phyloP scores from a whole-genome alignment of 2,113 vertebrate genomes.

The Forbesichthys agassizii region DNA sequence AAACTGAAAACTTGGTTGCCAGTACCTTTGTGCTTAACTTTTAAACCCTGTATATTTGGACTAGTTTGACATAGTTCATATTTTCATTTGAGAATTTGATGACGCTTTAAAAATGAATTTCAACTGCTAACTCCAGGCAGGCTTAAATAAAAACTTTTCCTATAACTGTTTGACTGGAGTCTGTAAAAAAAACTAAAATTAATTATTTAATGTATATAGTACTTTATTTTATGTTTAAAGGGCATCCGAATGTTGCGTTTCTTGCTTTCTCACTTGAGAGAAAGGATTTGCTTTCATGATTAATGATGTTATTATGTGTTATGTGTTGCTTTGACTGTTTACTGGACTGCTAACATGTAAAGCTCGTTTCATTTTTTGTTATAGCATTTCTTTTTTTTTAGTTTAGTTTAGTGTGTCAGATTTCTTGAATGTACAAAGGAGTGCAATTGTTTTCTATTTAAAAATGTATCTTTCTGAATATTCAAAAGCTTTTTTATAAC shows the following conservation, averaged over 20 bases:
- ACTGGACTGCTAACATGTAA: conserved; percentile 66
- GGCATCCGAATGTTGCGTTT: conserved; percentile 49
- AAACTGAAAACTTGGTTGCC: too few species aligned
- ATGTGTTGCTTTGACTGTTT: conserved; percentile 35
- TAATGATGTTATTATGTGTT: conserved; percentile 35
- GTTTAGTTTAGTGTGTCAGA: conserved; percentile 47
- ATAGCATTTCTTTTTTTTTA: conserved; percentile 30
- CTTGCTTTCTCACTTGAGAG: conserved; percentile 67
- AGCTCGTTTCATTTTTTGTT: conserved; percentile 41
- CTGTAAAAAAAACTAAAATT: conserved; percentile 50
- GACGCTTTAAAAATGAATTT: not conserved
- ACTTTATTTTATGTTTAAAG: conserved; percentile 53
- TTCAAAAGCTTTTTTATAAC: conserved; percentile 71
- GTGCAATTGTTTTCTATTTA: conserved; percentile 80
- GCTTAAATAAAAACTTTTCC: conserved; percentile 11
- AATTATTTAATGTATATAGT: conserved; percentile 79
- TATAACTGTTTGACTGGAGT: conserved; percentile 50
- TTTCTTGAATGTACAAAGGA: conserved; percentile 80
- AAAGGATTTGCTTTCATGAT: conserved; percentile 73
- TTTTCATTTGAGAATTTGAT: conserved; percentile 13
- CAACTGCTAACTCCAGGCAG: conserved; percentile 22
- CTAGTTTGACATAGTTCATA: too few species aligned
- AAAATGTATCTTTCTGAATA: conserved; percentile 60
- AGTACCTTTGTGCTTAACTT: too few species aligned
- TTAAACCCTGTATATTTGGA: too few species aligned